phyloP scores from a whole-genome alignment of 2,797 vertebrate species.

The Pangasius sanitwongsei region DNA sequence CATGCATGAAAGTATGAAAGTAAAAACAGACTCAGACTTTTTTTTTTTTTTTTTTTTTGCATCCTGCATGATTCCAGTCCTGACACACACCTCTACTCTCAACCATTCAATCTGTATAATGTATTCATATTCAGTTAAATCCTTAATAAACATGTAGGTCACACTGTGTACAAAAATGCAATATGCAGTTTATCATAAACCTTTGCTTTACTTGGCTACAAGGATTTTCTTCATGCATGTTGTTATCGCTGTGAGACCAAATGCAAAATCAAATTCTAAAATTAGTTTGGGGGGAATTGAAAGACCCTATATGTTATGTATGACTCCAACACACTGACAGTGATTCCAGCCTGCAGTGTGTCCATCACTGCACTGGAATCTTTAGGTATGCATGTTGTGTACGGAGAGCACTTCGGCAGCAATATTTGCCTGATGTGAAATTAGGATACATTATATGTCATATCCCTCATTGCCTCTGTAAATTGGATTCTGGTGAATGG shows the following conservation, averaged over 20 bases:
- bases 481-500: conserved; percentile 65
- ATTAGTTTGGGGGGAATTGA: conserved; percentile 3
- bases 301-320: conserved; percentile 4
- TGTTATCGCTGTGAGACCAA: not conserved
- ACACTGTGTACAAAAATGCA: not conserved
- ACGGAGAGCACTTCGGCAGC: conserved; percentile 48
- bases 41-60: not conserved
- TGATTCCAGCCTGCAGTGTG: conserved; percentile 19
- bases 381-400: conserved; percentile 52
- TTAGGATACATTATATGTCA: conserved; percentile 69
- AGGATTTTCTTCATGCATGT: not conserved
- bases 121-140: not conserved
- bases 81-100: too few relatives aligned
- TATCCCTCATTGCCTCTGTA: conserved; percentile 66
- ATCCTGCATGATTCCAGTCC: too few relatives aligned
- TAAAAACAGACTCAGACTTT: not conserved
- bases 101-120: not conserved
- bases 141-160: not conserved
- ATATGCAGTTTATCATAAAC: not conserved
- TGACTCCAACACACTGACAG: not conserved
- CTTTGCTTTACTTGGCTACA: not conserved
- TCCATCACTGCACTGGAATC: conserved; percentile 14
- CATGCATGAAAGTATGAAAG: not conserved
- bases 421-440: conserved; percentile 63
- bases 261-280: not conserved